These are phyloP conservation scores for Ridgeia piscesae DNA, from an alignment of 1,140 invertebrate genomes.

Conservation along the genomic window DNA sequence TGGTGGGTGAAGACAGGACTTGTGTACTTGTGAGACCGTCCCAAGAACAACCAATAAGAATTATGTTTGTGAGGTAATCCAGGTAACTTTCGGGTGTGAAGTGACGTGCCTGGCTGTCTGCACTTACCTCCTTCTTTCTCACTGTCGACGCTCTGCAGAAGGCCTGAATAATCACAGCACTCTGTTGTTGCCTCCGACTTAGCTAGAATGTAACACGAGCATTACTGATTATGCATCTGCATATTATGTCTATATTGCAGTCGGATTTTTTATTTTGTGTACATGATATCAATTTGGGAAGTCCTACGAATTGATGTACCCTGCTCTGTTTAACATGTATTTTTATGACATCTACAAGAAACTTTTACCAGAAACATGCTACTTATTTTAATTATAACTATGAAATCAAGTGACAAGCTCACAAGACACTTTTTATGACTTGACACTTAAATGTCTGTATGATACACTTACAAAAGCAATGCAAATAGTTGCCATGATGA, in stretches of 20 bases:
- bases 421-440: background rate
- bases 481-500: background rate
- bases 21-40: background rate
- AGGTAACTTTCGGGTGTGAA: too few relatives aligned
- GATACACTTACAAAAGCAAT: background rate
- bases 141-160: slow-evolving; percentile 74
- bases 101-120: background rate
- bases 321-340: background rate
- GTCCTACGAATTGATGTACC: slow-evolving; percentile 19
- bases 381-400: background rate
- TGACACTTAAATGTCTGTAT: too few relatives aligned
- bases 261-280: slow-evolving; percentile 79
- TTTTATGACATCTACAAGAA: background rate
- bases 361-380: background rate
- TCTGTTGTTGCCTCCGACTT: slow-evolving; percentile 66
- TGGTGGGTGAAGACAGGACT: too few relatives aligned
- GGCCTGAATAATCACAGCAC: slow-evolving; percentile 76
- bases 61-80: background rate
- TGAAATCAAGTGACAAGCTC: background rate
- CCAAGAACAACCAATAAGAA: background rate
- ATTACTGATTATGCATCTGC: background rate
- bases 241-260: slow-evolving; percentile 75
- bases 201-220: slow-evolving; percentile 35
- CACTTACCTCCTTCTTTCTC: slow-evolving; percentile 65
- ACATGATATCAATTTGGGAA: slow-evolving; percentile 71